phyloP scores from a whole-genome alignment of 2,888 invertebrate genomes.

The Lypha dubia region DNA sequence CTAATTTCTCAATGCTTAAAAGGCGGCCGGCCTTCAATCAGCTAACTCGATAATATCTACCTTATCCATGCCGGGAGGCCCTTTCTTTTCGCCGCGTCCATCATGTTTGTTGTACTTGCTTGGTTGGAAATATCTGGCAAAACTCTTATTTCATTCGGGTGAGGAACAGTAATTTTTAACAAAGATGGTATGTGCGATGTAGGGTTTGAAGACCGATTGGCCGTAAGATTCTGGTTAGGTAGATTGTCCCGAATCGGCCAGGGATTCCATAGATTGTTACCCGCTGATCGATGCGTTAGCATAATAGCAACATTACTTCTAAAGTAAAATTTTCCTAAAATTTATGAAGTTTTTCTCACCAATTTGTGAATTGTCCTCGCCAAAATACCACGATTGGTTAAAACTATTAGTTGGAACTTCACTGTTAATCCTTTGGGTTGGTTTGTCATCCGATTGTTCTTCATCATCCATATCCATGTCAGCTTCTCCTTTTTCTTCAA shows the following conservation, averaged over 20 bases:
- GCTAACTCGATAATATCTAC: conserved; percentile 84
- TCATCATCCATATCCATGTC: conserved; percentile 94
- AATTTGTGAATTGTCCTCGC: conserved; percentile 16
- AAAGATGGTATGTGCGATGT: conserved; percentile 80
- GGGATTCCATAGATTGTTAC: conserved; percentile 39
- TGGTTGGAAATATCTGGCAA: conserved; percentile 37
- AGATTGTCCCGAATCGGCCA: conserved; percentile 34
- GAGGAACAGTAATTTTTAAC: conserved; percentile 78
- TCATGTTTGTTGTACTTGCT: conserved; percentile 79
- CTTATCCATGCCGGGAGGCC: conserved; percentile 99
- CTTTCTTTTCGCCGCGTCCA: conserved; percentile 93
- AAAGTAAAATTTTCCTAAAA: not conserved
- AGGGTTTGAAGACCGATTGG: conserved; percentile 70
- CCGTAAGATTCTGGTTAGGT: conserved; percentile 12
- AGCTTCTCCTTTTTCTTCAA: conserved; percentile 90
- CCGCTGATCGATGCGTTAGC: not conserved
- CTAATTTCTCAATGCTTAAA: not conserved
- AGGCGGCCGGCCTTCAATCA: not conserved
- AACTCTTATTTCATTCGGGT: conserved; percentile 77
- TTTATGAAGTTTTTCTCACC: conserved; percentile 4
- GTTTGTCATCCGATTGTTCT: conserved; percentile 82
- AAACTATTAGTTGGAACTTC: conserved; percentile 6
- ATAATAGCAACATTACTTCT: not conserved
- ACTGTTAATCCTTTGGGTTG: conserved; percentile 44
- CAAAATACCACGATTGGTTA: conserved; percentile 61